Evolutionary conservation across 2,113 vertebrate species (phyloP).

Genomic region (Pipra filicauda): DNA sequence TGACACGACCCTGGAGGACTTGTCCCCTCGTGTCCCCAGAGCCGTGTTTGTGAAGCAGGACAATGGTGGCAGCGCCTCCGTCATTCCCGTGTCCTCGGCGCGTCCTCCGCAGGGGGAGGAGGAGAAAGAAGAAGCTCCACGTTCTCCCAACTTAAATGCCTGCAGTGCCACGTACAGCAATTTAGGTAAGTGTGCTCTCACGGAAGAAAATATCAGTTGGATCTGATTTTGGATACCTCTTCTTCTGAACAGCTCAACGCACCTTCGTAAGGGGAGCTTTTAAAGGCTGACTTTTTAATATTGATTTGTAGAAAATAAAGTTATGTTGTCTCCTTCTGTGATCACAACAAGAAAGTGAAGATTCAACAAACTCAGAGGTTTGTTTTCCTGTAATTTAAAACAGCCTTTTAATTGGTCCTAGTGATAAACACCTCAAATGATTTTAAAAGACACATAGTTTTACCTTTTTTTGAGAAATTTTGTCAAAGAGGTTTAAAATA

Average conservation of each 20-base stretch:
- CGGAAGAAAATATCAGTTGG: neutral
- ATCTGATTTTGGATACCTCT: neutral
- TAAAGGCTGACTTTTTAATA: neutral
- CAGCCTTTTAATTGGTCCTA: neutral
- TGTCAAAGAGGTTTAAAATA: neutral
- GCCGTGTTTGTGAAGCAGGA: slow-evolving; percentile 63
- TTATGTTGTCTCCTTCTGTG: neutral
- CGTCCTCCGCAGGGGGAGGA: slow-evolving; percentile 69
- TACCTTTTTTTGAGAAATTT: neutral
- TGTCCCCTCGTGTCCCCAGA: slow-evolving; percentile 67
- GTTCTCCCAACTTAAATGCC: slow-evolving; percentile 78
- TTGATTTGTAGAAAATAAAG: neutral
- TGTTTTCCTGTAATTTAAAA: neutral
- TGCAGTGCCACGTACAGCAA: slow-evolving; percentile 96
- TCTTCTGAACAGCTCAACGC: neutral
- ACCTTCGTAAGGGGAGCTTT: neutral
- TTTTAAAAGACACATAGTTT: neutral
- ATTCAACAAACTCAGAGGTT: neutral
- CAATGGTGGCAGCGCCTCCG: slow-evolving; percentile 9
- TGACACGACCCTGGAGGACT: slow-evolving; percentile 64
- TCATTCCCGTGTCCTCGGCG: slow-evolving; percentile 58
- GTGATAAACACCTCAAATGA: neutral
- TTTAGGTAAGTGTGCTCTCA: slow-evolving; percentile 78
- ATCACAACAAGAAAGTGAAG: neutral
- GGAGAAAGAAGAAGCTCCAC: slow-evolving; percentile 76